Base-by-base conservation (phyloP, 2,797 vertebrate species). In the Chelon auratus region DNA sequence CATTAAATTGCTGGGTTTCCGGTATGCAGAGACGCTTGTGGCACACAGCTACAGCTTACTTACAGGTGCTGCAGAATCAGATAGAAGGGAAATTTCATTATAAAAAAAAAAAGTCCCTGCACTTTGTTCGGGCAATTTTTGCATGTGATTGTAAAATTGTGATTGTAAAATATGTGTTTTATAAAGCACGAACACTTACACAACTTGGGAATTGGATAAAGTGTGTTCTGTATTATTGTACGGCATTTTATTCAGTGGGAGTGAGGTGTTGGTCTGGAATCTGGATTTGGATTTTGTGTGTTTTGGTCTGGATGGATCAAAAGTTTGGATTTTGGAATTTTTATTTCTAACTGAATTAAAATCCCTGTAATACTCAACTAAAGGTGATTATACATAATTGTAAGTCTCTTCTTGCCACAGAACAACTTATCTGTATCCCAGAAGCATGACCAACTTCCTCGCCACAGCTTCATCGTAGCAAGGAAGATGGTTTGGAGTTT, bases 81-180 rank as follows among this genome's bases (percentile, higher is more conserved):
- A 40, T 40, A 43, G 14, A n/a, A 54, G n/a, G 5, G 17, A 40
- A 5, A 24, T 58, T 39, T 63, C 14, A 43, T 47, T n/a, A 8
- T 30, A 42, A 15, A 42, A 40, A 22, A 40, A 37, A 40, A 40
- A 66, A 30, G 11, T 18, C 33, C 30, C 30, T 51, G 47, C n/a
- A 11, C 26, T 33, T 48, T 4, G 18, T 51, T 71, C 13, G 55
- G 62, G 9, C 43, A 62, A 69, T 63, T 64, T 62, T 42, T 64
- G 20, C 22, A 42, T 39, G 55, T 40, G 9, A 66, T 62, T 50
- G 7, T 45, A 47, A 45, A 53, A 60, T 30, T 55, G 50, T 10
- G 14, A 66, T 55, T 55, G 26, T 12, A 26, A 33, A 33, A 33
- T 33, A 8, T 8, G 30, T 3, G 24, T 33, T 33, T 33, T 33